Evolutionary conservation across 2,797 vertebrate genomes (phyloP).

Genomic region (Lophotriccus pileatus): DNA sequence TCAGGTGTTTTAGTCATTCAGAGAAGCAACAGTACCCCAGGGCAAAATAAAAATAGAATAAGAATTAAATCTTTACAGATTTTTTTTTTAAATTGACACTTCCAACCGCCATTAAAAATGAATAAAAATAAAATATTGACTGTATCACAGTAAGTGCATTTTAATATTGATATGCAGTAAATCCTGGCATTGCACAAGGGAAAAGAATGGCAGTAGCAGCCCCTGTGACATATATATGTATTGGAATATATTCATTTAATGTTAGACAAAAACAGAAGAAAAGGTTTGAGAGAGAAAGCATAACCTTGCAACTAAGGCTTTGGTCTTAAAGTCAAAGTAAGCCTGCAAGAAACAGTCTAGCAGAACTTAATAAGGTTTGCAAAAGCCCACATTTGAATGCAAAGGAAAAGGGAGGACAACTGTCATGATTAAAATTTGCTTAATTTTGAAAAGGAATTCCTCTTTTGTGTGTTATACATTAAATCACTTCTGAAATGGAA

Average conservation of each 20-base stretch:
- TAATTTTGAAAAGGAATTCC: neutral
- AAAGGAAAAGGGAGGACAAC: neutral
- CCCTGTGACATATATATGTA: neutral
- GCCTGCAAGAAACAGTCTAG: neutral
- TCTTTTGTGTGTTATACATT: fast-evolving
- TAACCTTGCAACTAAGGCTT: neutral
- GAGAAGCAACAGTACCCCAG: neutral
- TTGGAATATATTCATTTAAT: neutral
- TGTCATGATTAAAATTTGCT: neutral
- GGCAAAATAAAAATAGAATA: neutral
- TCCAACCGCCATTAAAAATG: neutral
- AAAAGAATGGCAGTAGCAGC: neutral
- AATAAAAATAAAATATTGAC: neutral
- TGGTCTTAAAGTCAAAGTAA: neutral
- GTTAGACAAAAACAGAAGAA: neutral
- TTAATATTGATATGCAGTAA: neutral
- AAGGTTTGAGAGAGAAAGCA: neutral
- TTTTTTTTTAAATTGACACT: neutral
- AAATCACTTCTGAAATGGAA: neutral
- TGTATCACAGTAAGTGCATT: neutral
- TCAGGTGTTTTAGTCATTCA: neutral
- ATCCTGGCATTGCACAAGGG: neutral
- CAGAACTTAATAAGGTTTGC: neutral
- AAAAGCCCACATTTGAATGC: neutral
- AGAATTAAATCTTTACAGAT: neutral